phyloP scores from a whole-genome alignment of 2,113 vertebrate genomes.

The Silurus asotus region DNA sequence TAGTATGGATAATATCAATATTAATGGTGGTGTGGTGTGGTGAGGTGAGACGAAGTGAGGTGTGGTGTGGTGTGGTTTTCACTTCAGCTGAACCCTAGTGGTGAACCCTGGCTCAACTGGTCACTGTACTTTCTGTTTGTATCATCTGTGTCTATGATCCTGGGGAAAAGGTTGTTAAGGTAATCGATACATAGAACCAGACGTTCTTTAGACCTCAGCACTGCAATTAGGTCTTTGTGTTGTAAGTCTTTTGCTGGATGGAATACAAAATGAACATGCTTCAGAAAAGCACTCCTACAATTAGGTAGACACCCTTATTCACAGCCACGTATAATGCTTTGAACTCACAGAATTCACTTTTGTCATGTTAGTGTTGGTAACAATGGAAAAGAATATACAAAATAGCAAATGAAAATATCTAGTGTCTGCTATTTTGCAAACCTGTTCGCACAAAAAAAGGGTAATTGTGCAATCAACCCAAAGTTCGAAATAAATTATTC shows the following conservation, averaged over 20 bases:
- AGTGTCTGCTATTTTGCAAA: background rate
- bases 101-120: background rate
- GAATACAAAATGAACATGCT: background rate
- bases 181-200: background rate
- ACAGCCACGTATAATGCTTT: too few relatives aligned
- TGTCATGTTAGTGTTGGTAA: background rate
- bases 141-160: background rate
- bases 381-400: background rate
- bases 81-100: background rate
- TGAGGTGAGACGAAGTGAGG: too few relatives aligned
- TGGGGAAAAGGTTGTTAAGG: background rate
- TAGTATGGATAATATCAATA: background rate
- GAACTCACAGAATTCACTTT: too few relatives aligned
- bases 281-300: background rate
- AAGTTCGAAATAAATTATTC: background rate
- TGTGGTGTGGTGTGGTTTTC: background rate
- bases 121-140: background rate
- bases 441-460: background rate
- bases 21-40: too few relatives aligned
- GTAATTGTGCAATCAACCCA: background rate
- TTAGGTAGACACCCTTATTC: too few relatives aligned
- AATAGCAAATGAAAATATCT: background rate
- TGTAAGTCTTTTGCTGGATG: background rate
- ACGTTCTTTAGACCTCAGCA: background rate
- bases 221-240: background rate